Percentiles rank a stretch among this genome's conserved stretches.
These are phyloP conservation scores for Creontiades dilutus DNA, from an alignment of 2,888 invertebrate species.

Conservation along the genomic window DNA sequence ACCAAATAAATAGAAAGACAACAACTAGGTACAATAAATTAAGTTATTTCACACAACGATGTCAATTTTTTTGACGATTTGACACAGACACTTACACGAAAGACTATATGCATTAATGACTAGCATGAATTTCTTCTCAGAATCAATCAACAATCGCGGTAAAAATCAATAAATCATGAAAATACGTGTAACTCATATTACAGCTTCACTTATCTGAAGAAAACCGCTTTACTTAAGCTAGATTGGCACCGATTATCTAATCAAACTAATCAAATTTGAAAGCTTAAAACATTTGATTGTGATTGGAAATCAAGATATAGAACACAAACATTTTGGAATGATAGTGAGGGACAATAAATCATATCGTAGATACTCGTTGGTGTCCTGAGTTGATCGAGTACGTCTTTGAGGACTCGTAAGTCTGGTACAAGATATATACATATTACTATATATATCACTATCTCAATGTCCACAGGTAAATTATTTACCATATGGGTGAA, in stretches of 20 bases:
- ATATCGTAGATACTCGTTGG: too few species aligned
- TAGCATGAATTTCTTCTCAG: neutral
- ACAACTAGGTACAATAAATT: constrained; percentile 18
- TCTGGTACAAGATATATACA: too few species aligned
- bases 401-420: too few species aligned
- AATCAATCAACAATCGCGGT: neutral
- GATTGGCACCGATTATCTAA: neutral
- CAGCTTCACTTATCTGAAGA: neutral
- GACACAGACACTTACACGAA: constrained; percentile 23
- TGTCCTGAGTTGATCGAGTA: too few species aligned
- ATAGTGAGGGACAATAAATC: too few species aligned
- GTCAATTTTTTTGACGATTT: constrained; percentile 19
- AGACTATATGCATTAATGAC: constrained; percentile 31
- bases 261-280: too few species aligned
- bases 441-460: too few species aligned
- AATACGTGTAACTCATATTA: neutral
- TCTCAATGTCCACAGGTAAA: too few species aligned
- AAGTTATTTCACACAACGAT: neutral
- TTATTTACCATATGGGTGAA: neutral
- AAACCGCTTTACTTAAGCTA: too few species aligned
- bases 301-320: too few species aligned
- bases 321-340: too few species aligned
- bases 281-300: too few species aligned
- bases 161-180: neutral
- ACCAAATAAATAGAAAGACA: constrained; percentile 14